Conservation (phyloP, 2,888 invertebrate species). For the Zhuqinia jingwanae region DNA sequence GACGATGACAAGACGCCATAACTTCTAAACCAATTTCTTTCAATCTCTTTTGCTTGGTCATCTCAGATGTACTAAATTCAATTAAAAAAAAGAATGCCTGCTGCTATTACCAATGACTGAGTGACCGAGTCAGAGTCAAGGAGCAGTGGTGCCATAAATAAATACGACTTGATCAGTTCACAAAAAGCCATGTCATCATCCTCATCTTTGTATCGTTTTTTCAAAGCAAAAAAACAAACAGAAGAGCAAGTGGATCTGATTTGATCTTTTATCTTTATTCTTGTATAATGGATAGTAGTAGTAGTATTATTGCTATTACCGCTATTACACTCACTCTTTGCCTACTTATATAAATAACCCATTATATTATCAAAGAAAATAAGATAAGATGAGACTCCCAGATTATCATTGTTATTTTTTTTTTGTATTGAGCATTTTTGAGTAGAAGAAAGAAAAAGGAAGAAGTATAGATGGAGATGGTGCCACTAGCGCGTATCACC, state of each 20-base stretch:
- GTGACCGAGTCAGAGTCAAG: slow-evolving; percentile 25
- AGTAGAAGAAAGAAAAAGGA: background rate
- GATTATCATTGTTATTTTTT: background rate
- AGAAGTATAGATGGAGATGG: slow-evolving; percentile 23
- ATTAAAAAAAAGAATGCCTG: slow-evolving; percentile 7
- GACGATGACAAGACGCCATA: no score
- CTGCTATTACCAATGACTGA: slow-evolving; percentile 49
- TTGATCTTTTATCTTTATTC: slow-evolving; percentile 1
- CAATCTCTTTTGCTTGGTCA: slow-evolving; percentile 23
- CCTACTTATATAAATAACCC: no score
- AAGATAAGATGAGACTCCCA: no score
- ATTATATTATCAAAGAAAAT: background rate
- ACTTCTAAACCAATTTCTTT: background rate
- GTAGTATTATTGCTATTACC: background rate
- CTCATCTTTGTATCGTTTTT: background rate
- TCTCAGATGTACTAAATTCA: slow-evolving; percentile 6
- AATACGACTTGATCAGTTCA: slow-evolving; percentile 48
- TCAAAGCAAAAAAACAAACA: background rate
- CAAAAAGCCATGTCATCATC: slow-evolving; percentile 34
- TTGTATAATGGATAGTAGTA: no score
- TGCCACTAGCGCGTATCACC: background rate
- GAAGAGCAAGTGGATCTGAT: slow-evolving; percentile 16
- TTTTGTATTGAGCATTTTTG: background rate
- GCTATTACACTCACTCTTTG: background rate
- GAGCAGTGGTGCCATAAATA: slow-evolving; percentile 54